Evolutionary conservation across 2,113 vertebrate genomes (phyloP).

Genomic region (Gnathonemus longibarbis): DNA sequence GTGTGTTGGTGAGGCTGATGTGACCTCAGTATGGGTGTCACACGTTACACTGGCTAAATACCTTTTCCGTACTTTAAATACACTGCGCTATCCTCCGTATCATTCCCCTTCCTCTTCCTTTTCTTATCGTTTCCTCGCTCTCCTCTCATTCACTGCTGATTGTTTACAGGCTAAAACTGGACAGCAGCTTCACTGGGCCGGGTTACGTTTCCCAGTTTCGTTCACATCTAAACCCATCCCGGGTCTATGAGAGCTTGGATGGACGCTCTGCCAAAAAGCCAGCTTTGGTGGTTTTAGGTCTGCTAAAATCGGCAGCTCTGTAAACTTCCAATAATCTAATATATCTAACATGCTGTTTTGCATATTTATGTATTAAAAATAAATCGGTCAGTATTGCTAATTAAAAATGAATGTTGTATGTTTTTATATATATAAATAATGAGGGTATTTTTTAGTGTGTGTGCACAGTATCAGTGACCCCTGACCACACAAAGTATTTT

Average conservation of each 20-base stretch:
- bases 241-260: background rate
- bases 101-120: background rate
- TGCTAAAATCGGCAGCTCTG: background rate
- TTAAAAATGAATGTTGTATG: background rate
- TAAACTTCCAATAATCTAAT: background rate
- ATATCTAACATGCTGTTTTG: background rate
- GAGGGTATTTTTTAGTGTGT: conserved; percentile 30
- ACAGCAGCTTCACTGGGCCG: background rate
- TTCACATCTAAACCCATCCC: background rate
- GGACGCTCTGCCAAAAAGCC: background rate
- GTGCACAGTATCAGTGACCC: conserved; percentile 49
- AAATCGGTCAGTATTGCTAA: background rate
- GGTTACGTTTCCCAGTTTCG: background rate
- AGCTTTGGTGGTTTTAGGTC: background rate
- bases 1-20: too few species aligned
- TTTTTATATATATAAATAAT: conserved; percentile 30
- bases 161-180: background rate
- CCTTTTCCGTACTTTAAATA: background rate
- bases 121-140: background rate
- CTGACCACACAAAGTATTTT: conserved; percentile 71
- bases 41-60: background rate
- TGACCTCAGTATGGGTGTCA: background rate
- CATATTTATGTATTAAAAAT: background rate
- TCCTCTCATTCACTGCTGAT: background rate
- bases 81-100: background rate